Conservation (phyloP, 2,888 invertebrate species). For the Hoplodrina blanda region DNA sequence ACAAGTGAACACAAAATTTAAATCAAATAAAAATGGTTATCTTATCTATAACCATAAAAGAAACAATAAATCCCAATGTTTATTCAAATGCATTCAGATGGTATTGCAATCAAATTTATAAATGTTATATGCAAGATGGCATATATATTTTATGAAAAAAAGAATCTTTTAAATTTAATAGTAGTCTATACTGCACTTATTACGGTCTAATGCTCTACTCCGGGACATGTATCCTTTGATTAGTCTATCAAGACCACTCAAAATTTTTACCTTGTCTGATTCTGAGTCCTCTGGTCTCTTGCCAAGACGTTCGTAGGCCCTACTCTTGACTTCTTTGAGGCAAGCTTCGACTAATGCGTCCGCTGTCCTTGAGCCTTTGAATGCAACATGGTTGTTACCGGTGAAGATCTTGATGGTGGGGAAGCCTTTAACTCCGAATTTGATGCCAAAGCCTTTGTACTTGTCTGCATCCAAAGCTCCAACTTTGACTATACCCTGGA, state of each 20-base stretch:
- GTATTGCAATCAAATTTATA: constrained; percentile 11
- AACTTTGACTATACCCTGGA: constrained; percentile 97
- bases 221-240: constrained; percentile 29
- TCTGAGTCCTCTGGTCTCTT: constrained; percentile 86
- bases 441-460: constrained; percentile 94
- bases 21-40: constrained; percentile 6
- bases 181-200: constrained; percentile 28
- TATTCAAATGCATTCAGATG: constrained; percentile 10
- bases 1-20: background rate
- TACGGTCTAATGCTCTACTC: constrained; percentile 9
- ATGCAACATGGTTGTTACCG: constrained; percentile 96
- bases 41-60: background rate
- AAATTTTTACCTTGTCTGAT: constrained; percentile 82
- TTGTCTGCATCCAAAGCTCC: constrained; percentile 98
- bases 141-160: constrained; percentile 15
- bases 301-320: constrained; percentile 93
- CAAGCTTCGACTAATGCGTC: constrained; percentile 96
- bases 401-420: constrained; percentile 99
- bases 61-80: constrained; percentile 17
- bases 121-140: constrained; percentile 5
- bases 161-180: constrained; percentile 15
- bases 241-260: constrained; percentile 40
- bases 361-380: constrained; percentile 96
- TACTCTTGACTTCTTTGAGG: constrained; percentile 94
- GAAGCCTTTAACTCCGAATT: constrained; percentile 97